A percentile compares a stretch with the other conserved stretches of the same genome.
Evolutionary conservation across 2,797 vertebrate species (phyloP).

Genomic region (Bufotes viridis): DNA sequence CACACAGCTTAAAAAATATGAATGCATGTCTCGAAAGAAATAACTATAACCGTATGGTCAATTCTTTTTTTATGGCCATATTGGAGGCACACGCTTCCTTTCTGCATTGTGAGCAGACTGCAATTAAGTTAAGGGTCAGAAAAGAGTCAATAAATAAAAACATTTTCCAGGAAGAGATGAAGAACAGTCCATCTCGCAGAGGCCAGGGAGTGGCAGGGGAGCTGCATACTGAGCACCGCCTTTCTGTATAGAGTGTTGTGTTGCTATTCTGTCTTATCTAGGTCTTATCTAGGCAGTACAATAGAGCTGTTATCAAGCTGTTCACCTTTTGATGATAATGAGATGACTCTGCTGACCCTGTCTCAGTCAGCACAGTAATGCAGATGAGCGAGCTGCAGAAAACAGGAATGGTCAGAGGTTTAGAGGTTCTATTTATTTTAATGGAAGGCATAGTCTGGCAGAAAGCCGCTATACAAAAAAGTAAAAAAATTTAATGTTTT

Average conservation of each 20-base stretch:
- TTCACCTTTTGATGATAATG: background rate
- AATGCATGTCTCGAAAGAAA: too few species aligned
- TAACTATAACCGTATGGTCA: too few species aligned
- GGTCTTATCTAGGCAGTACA: background rate
- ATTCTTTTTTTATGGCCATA: too few species aligned
- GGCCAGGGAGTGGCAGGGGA: background rate
- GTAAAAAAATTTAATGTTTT: too few species aligned
- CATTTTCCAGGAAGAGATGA: too few species aligned
- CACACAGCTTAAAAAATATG: too few species aligned
- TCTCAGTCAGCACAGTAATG: background rate
- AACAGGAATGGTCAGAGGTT: background rate
- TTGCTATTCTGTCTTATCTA: background rate
- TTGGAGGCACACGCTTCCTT: too few species aligned
- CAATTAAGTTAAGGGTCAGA: background rate
- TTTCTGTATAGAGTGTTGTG: background rate
- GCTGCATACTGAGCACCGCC: background rate
- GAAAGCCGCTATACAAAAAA: too few species aligned
- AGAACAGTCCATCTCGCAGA: background rate
- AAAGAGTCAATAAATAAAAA: background rate
- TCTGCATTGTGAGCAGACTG: too few species aligned
- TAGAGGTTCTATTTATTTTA: too few species aligned
- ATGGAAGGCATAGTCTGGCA: too few species aligned
- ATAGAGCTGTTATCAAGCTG: background rate
- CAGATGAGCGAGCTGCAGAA: background rate
- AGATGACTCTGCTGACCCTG: background rate